Percentiles rank a stretch among this genome's conserved stretches.
Evolutionary conservation across 2,113 vertebrate genomes (phyloP).

Genomic region (Cairina moschata): DNA sequence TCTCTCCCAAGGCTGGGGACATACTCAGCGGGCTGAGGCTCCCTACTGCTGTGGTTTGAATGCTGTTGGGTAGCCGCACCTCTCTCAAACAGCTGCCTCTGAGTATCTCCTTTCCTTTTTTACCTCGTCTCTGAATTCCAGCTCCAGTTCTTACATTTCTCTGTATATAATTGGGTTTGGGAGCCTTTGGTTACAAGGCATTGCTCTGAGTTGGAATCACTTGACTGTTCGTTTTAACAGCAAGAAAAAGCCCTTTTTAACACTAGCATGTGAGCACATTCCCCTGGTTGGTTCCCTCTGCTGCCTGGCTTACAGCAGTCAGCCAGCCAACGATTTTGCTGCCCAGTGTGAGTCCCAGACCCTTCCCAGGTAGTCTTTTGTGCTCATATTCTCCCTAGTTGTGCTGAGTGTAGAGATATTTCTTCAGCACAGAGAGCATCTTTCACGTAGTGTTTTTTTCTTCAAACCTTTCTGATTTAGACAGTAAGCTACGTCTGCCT

Average conservation of each 20-base stretch:
- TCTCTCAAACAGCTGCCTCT: not conserved
- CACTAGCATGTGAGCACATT: not conserved
- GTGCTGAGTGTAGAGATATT: not conserved
- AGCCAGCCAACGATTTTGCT: not conserved
- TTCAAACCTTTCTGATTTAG: not conserved
- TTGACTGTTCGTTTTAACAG: not conserved
- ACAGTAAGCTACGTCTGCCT: rapidly evolving
- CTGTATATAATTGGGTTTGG: not conserved
- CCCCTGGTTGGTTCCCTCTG: not conserved
- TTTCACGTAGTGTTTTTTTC: not conserved
- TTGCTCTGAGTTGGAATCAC: not conserved
- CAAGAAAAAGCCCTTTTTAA: not conserved
- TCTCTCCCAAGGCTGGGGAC: not conserved
- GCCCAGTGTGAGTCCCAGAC: not conserved
- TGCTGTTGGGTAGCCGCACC: not conserved
- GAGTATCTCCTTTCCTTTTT: not conserved
- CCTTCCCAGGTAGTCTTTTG: not conserved
- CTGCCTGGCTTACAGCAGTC: not conserved
- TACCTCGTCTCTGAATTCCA: not conserved
- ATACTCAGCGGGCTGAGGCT: not conserved
- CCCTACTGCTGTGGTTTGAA: not conserved
- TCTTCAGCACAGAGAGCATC: not conserved
- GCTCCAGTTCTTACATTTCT: not conserved
- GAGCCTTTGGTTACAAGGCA: not conserved
- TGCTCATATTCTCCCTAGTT: not conserved